Percentiles rank a stretch among this genome's conserved stretches.
phyloP scores from a whole-genome alignment of 2,888 invertebrate genomes.

The Apotomis turbidana region DNA sequence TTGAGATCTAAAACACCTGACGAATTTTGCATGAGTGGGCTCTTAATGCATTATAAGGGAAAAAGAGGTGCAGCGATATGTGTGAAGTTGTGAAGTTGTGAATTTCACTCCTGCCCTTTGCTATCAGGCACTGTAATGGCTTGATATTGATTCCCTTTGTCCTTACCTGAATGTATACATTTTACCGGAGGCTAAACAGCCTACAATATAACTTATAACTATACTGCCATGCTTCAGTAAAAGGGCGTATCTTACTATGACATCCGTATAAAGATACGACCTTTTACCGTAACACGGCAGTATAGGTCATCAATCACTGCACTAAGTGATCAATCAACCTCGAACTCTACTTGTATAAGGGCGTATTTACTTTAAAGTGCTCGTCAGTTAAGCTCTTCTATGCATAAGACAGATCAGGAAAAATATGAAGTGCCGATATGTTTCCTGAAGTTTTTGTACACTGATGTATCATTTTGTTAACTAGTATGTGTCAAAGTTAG shows the following conservation, averaged over 20 bases:
- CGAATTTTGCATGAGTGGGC: no score
- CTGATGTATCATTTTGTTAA: neutral
- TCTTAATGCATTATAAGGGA: no score
- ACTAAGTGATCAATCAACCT: conserved; percentile 9
- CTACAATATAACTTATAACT: neutral
- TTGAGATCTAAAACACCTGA: no score
- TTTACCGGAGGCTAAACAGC: neutral
- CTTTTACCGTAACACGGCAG: no score
- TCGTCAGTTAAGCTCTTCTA: neutral
- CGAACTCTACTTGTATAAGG: neutral
- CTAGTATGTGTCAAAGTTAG: neutral
- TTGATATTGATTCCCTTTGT: neutral
- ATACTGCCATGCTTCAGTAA: no score
- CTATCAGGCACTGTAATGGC: no score
- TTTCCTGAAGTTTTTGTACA: neutral
- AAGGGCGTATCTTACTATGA: no score
- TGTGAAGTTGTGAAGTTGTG: no score
- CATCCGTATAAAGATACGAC: no score
- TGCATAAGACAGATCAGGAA: neutral
- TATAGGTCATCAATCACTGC: conserved; percentile 14
- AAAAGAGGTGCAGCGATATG: no score
- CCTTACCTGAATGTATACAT: neutral
- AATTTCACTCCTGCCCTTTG: no score
- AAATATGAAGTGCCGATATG: neutral
- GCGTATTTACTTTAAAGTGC: neutral